Percentiles rank a stretch among this genome's conserved stretches.
Evolutionary conservation across 2,797 vertebrate genomes (phyloP).

Genomic region (Gymnothorax reevesii): DNA sequence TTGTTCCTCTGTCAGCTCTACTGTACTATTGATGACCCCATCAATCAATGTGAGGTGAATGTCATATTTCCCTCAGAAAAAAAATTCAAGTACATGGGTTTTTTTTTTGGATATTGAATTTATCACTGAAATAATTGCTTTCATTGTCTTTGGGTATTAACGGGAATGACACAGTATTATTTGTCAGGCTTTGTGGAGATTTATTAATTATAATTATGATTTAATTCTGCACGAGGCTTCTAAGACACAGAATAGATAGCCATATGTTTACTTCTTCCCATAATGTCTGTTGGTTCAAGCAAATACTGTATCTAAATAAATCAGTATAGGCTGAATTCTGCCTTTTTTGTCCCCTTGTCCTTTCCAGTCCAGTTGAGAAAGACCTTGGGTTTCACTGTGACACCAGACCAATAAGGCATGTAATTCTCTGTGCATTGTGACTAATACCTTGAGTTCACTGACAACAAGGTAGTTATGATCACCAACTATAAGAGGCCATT

Average conservation of each 20-base stretch:
- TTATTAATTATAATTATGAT: background rate
- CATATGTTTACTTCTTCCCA: background rate
- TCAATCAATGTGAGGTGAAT: background rate
- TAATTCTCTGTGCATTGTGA: no score
- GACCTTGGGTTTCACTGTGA: no score
- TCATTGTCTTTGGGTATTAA: background rate
- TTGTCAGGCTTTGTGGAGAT: background rate
- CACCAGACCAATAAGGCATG: no score
- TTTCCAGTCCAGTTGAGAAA: no score
- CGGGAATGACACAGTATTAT: background rate
- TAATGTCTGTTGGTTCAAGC: background rate
- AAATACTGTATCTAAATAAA: background rate
- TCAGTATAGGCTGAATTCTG: no score
- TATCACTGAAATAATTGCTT: background rate
- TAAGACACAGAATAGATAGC: background rate
- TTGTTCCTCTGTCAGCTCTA: background rate
- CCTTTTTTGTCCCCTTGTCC: no score
- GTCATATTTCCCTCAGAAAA: background rate
- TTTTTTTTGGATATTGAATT: no score
- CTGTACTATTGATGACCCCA: conserved; percentile 3
- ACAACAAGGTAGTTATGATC: background rate
- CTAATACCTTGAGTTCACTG: background rate
- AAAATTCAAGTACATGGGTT: no score
- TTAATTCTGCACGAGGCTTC: background rate
- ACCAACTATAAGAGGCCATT: no score